A percentile compares a stretch with the other conserved stretches of the same genome.
These are phyloP conservation scores for Hydropsyche betteni DNA, from an alignment of 2,888 invertebrate genomes.

Conservation along the genomic window DNA sequence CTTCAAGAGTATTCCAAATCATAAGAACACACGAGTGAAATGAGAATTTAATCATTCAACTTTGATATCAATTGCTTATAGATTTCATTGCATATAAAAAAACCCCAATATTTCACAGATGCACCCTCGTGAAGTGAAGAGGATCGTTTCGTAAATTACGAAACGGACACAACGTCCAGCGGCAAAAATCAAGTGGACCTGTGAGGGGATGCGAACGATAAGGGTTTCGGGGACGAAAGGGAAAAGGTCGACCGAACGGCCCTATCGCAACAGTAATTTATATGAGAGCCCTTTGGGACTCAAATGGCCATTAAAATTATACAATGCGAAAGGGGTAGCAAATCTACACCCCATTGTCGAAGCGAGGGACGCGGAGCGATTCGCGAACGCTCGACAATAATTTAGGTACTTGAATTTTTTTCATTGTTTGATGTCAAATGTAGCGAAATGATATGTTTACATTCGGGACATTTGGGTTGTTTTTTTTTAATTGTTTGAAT, in stretches of 20 bases:
- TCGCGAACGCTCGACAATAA: neutral
- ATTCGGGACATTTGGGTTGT: too few relatives aligned
- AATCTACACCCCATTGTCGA: constrained; percentile 31
- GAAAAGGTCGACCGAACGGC: constrained; percentile 2
- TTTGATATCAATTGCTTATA: too few relatives aligned
- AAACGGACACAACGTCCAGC: constrained; percentile 4
- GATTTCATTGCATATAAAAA: too few relatives aligned
- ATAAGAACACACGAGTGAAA: too few relatives aligned
- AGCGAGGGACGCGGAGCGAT: neutral
- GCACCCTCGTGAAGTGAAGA: neutral
- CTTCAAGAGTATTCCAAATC: too few relatives aligned
- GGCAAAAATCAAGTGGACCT: constrained; percentile 35
- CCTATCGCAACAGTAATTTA: constrained; percentile 37
- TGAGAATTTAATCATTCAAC: too few relatives aligned
- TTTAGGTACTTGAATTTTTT: too few relatives aligned
- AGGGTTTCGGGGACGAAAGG: neutral
- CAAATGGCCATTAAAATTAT: constrained; percentile 39
- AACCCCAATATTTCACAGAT: too few relatives aligned
- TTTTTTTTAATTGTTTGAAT: too few relatives aligned
- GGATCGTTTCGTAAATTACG: constrained; percentile 26
- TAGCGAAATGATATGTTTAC: too few relatives aligned
- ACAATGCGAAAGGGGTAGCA: constrained; percentile 25
- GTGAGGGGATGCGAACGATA: constrained; percentile 15
- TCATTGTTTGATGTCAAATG: too few relatives aligned
- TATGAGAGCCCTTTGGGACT: constrained; percentile 29